Evolutionary conservation across 2,888 invertebrate species (phyloP).

Genomic region (Ochropleura plecta): DNA sequence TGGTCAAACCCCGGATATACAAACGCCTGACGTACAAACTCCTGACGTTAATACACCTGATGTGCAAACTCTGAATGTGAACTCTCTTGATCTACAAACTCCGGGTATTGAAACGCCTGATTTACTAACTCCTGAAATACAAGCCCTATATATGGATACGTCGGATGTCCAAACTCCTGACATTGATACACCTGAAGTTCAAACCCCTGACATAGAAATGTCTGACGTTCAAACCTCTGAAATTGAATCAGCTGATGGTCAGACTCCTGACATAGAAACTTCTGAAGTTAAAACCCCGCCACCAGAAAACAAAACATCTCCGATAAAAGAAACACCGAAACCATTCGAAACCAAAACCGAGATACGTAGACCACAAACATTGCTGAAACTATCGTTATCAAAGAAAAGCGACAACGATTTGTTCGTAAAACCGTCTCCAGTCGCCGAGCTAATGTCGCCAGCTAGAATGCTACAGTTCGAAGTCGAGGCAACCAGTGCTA

Average conservation of each 20-base stretch:
- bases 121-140: conserved; percentile 7
- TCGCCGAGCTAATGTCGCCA: conserved; percentile 85
- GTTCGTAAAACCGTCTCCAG: conserved; percentile 85
- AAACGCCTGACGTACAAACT: conserved; percentile 6
- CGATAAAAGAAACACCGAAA: conserved; percentile 78
- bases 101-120: conserved; percentile 58
- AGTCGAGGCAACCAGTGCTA: conserved; percentile 79
- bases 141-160: neutral
- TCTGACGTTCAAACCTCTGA: conserved; percentile 7
- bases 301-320: conserved; percentile 61
- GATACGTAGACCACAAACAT: conserved; percentile 69
- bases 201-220: conserved; percentile 26
- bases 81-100: neutral
- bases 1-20: neutral
- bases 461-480: conserved; percentile 87
- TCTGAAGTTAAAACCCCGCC: conserved; percentile 47
- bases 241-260: conserved; percentile 53
- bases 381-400: conserved; percentile 79
- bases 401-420: conserved; percentile 79
- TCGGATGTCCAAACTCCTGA: conserved; percentile 37
- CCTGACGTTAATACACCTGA: conserved; percentile 53
- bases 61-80: neutral
- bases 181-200: conserved; percentile 14
- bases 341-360: conserved; percentile 62
- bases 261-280: conserved; percentile 50